These are phyloP conservation scores for Aphelinus atriplicis DNA, from an alignment of 1,140 invertebrate genomes.

Conservation along the genomic window DNA sequence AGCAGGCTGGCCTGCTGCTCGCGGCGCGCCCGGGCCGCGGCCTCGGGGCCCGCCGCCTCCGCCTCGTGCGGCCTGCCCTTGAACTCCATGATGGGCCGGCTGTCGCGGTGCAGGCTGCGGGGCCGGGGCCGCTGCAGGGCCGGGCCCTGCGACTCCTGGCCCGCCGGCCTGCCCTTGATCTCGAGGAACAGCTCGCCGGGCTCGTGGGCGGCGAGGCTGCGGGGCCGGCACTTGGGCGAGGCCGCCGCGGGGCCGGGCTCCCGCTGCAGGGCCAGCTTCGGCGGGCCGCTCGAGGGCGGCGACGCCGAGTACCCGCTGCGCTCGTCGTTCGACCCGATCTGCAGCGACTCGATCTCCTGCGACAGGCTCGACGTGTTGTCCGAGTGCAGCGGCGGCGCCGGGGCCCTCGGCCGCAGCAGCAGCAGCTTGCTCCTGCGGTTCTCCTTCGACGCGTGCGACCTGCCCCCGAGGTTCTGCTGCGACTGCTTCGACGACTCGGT, in stretches of 20 bases:
- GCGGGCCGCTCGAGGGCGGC: conserved; percentile 81
- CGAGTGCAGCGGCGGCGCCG: conserved; percentile 65
- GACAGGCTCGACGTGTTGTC: conserved; percentile 69
- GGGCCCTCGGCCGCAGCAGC: conserved; percentile 66
- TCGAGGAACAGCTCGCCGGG: conserved; percentile 73
- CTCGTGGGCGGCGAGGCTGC: conserved; percentile 53
- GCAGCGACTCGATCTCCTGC: conserved; percentile 72
- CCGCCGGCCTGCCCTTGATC: conserved; percentile 74
- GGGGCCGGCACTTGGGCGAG: conserved; percentile 70
- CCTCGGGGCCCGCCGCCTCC: conserved; percentile 26
- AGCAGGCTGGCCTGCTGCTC: conserved; percentile 43
- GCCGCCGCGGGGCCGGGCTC: conserved; percentile 44
- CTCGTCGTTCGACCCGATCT: conserved; percentile 70
- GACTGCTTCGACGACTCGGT: conserved; percentile 56
- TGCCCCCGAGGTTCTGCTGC: conserved; percentile 42
- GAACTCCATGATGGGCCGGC: conserved; percentile 74
- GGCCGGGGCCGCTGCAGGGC: conserved; percentile 61
- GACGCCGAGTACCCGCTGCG: conserved; percentile 76
- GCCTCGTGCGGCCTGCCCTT: conserved; percentile 70
- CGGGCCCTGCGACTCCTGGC: conserved; percentile 45
- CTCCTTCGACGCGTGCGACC: conserved; percentile 52
- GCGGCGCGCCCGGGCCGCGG: neutral
- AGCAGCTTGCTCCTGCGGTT: conserved; percentile 56
- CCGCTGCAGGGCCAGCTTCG: conserved; percentile 75
- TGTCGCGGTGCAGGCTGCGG: conserved; percentile 63